Base-by-base conservation (phyloP, 2,113 vertebrate genomes). In the Brachypteracias leptosomus region DNA sequence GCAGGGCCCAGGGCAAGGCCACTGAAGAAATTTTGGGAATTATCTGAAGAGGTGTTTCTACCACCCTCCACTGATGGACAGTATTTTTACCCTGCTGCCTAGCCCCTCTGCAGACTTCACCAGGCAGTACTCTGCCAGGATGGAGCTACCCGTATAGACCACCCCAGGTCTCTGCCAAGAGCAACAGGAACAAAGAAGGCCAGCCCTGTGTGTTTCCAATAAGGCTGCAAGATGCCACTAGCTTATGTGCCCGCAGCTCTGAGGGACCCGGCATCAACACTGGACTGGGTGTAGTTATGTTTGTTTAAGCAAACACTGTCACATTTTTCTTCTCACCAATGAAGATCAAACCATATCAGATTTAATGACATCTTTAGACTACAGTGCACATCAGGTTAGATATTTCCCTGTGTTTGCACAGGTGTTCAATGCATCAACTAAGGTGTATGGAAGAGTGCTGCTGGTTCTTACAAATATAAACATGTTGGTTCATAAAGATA, bases 401-500 rank as follows among this genome's bases (percentile, higher is more conserved):
- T 52, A 28, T 42, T 72, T 31, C 59, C 16, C 73, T 36, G 44
- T 47, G 57, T 54, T 68, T 73, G 38, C 74, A 28, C 42, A 54
- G 59, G 49, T 65, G 55, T 18, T 44, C 47, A 35, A 4, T 15
- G 33, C 40, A 25, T 62, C 63, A 44, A 0, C 67, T 8, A 13
- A 29, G 33, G 16, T 6, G 10, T 36, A 28, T 17, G 18, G 42
- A 72, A 91, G 36, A 78, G 42, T 28, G 46, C 38, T 46, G 40
- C n/a, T 77, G 47, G 44, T 52, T 55, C 77, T 75, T 35, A 72
- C 40, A 62, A n/a, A 40, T 31, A 31, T 7, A 33, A 74, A 49
- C 31, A 6, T 3, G 9, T 22, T 59, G 17, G 10, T 51, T 73
- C 0, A 0, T 74, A 85, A 67, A 84, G 47, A 55, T 33, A 26